Percentiles rank a stretch among this genome's conserved stretches.
Evolutionary conservation across 1,140 invertebrate species (phyloP).

Genomic region (Drosophila pallidifrons): DNA sequence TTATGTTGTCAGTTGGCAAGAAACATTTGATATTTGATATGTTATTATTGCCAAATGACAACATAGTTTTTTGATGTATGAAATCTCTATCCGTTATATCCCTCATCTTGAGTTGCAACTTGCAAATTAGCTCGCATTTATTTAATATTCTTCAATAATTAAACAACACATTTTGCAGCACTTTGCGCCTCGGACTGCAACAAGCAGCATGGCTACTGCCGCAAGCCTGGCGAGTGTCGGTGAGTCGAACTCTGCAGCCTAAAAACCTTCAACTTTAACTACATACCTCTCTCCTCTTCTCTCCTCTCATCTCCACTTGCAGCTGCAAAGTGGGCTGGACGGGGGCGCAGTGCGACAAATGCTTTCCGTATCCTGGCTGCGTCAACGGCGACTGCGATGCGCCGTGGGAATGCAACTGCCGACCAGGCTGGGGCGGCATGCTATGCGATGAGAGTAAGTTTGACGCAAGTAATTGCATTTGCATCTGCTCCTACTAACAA

Average conservation of each 20-base stretch:
- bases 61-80: too few relatives aligned
- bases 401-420: slow-evolving; percentile 95
- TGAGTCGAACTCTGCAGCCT: slow-evolving; percentile 43
- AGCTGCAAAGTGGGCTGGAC: slow-evolving; percentile 96
- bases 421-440: slow-evolving; percentile 94
- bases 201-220: slow-evolving; percentile 93
- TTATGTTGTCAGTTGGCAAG: too few relatives aligned
- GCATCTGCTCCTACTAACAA: neutral
- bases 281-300: neutral
- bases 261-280: too few relatives aligned
- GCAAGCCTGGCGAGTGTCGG: slow-evolving; percentile 89
- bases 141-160: too few relatives aligned
- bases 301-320: slow-evolving; percentile 20
- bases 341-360: slow-evolving; percentile 92
- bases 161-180: slow-evolving; percentile 86
- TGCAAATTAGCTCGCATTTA: too few relatives aligned
- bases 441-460: slow-evolving; percentile 92
- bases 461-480: neutral
- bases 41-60: too few relatives aligned
- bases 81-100: too few relatives aligned
- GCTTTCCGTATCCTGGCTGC: slow-evolving; percentile 94
- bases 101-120: too few relatives aligned
- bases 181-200: slow-evolving; percentile 93
- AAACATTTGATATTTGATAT: too few relatives aligned
- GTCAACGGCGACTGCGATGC: slow-evolving; percentile 92